Percentiles rank a stretch among this genome's conserved stretches.
phyloP scores from a whole-genome alignment of 1,140 invertebrate species.

The Apis cerana region DNA sequence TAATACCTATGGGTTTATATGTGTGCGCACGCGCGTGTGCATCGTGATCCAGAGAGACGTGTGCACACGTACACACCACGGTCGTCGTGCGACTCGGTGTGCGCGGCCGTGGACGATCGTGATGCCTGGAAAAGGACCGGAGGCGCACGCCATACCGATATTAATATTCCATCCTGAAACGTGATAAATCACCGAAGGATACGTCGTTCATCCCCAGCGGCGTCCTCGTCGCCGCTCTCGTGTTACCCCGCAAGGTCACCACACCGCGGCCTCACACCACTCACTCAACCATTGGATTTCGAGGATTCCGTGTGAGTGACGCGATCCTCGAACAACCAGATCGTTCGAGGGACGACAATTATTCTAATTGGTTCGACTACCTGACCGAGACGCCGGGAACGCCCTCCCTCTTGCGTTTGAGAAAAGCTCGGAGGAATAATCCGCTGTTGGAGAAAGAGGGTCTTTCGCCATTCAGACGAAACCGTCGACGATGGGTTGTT shows the following conservation, averaged over 20 bases:
- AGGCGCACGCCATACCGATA: slow-evolving; percentile 69
- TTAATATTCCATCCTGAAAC: slow-evolving; percentile 72
- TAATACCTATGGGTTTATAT: slow-evolving; percentile 70
- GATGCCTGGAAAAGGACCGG: slow-evolving; percentile 27
- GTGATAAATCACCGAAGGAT: slow-evolving; percentile 66
- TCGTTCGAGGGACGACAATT: slow-evolving; percentile 1
- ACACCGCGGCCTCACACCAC: neutral
- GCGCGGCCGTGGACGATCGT: slow-evolving; percentile 20
- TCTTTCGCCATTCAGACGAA: neutral
- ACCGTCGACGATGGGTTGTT: neutral
- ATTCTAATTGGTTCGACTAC: slow-evolving; percentile 23
- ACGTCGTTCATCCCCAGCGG: slow-evolving; percentile 46
- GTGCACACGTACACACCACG: slow-evolving; percentile 22
- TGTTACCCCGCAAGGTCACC: slow-evolving; percentile 55
- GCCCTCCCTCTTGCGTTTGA: neutral
- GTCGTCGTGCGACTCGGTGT: neutral
- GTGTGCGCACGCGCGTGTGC: slow-evolving; percentile 35
- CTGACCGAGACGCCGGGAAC: neutral
- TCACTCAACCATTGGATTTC: neutral
- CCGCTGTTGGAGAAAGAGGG: neutral
- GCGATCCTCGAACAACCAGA: neutral
- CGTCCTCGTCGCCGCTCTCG: slow-evolving; percentile 59
- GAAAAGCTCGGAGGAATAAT: neutral
- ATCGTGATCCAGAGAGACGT: slow-evolving; percentile 21
- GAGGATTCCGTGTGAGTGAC: neutral